These are phyloP conservation scores for Scaptomyza pallida DNA, from an alignment of 1,140 invertebrate species.

Conservation along the genomic window DNA sequence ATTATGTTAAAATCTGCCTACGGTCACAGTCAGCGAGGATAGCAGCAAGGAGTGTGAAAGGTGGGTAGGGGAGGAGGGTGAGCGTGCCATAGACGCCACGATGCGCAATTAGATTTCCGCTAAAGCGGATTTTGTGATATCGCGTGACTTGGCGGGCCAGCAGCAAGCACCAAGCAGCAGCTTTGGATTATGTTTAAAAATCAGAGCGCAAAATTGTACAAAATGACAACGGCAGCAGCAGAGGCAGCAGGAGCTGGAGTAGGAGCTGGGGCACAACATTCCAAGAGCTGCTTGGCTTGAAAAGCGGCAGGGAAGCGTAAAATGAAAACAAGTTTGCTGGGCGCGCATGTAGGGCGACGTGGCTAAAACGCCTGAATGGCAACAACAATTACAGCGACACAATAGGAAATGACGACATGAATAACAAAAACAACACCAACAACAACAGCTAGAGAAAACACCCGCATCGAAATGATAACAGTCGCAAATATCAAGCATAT, in stretches of 20 bases:
- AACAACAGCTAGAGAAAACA: slow-evolving; percentile 38
- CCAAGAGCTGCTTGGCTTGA: slow-evolving; percentile 48
- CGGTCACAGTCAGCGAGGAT: slow-evolving; percentile 57
- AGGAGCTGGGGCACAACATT: neutral
- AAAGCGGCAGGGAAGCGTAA: slow-evolving; percentile 79
- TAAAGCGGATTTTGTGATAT: slow-evolving; percentile 82
- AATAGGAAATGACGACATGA: slow-evolving; percentile 82
- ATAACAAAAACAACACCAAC: slow-evolving; percentile 65
- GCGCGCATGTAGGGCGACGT: slow-evolving; percentile 70
- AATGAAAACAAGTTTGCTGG: slow-evolving; percentile 80
- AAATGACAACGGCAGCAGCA: slow-evolving; percentile 67
- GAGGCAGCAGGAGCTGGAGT: neutral
- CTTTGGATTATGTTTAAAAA: slow-evolving; percentile 81
- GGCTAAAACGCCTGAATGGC: slow-evolving; percentile 71
- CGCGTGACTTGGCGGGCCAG: slow-evolving; percentile 69
- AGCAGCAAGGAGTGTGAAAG: slow-evolving; percentile 2
- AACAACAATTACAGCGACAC: slow-evolving; percentile 81
- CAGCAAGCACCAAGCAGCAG: slow-evolving; percentile 40
- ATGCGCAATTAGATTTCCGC: slow-evolving; percentile 82
- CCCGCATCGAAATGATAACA: slow-evolving; percentile 72
- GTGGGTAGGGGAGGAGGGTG: neutral
- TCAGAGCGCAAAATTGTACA: slow-evolving; percentile 82
- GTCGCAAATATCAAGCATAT: slow-evolving; percentile 77
- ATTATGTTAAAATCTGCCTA: slow-evolving; percentile 82
- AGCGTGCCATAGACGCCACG: slow-evolving; percentile 50